phyloP scores from a whole-genome alignment of 2,113 vertebrate genomes.

The Nyctibius bracteatus region DNA sequence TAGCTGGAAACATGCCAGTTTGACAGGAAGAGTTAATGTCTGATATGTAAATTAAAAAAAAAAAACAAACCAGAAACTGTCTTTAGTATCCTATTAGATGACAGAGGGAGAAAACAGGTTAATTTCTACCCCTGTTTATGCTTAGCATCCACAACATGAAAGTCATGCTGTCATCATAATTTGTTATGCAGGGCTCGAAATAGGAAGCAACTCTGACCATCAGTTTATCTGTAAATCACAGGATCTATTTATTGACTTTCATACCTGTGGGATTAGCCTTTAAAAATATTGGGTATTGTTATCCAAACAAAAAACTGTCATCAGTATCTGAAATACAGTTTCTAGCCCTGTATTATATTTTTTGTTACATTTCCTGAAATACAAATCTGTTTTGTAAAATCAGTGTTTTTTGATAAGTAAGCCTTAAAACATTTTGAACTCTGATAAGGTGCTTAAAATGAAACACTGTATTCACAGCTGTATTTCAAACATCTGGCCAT shows the following conservation, averaged over 20 bases:
- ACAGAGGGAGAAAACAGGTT: constrained; percentile 64
- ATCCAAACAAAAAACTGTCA: constrained; percentile 25
- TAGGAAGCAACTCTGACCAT: constrained; percentile 35
- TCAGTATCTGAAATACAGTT: constrained; percentile 54
- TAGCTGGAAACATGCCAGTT: constrained; percentile 39
- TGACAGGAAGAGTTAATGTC: constrained; percentile 2
- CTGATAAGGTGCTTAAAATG: constrained; percentile 26
- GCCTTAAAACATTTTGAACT: background rate
- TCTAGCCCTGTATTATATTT: constrained; percentile 71
- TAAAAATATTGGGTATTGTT: background rate
- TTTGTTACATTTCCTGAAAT: constrained; percentile 40
- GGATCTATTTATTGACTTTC: constrained; percentile 1
- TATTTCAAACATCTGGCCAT: constrained; percentile 27
- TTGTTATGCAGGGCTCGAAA: constrained; percentile 72
- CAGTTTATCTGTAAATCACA: constrained; percentile 33
- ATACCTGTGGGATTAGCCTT: constrained; percentile 20
- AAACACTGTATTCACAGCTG: background rate
- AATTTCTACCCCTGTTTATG: constrained; percentile 80
- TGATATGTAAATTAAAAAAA: background rate
- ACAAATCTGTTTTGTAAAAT: constrained; percentile 5
- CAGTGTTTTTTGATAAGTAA: constrained; percentile 6
- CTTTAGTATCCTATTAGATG: constrained; percentile 11
- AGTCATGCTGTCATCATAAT: constrained; percentile 60
- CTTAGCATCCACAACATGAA: constrained; percentile 58
- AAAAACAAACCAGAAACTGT: background rate